These are phyloP conservation scores for Enteromius fasciolatus DNA, from an alignment of 2,797 vertebrate species.

Conservation along the genomic window DNA sequence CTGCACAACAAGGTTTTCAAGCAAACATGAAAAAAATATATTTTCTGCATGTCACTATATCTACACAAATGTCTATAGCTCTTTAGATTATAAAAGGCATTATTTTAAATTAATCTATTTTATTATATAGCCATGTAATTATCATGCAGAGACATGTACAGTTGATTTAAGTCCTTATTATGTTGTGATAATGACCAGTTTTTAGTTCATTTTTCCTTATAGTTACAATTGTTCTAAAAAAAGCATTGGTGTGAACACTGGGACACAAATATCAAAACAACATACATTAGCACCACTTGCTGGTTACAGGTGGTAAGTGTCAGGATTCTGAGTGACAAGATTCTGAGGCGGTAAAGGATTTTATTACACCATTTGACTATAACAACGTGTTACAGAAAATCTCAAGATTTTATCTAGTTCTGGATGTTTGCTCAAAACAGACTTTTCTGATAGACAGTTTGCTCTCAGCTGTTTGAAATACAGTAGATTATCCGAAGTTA, in stretches of 20 bases:
- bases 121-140: background rate
- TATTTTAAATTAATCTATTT: background rate
- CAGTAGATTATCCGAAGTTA: background rate
- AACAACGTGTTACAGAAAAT: background rate
- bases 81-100: background rate
- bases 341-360: background rate
- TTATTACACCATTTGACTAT: background rate
- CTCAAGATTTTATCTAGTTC: background rate
- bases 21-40: background rate
- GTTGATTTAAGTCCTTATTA: background rate
- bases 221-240: background rate
- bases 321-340: background rate
- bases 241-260: background rate
- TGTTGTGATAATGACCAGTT: background rate
- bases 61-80: background rate
- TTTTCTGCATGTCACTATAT: background rate
- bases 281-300: constrained; percentile 1
- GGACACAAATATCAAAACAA: background rate
- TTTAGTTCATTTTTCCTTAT: background rate
- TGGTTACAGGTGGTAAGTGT: background rate
- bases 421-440: background rate
- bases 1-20: background rate
- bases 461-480: background rate
- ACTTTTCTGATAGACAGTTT: background rate
- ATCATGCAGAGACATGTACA: background rate